These are phyloP conservation scores for Corydoras maculifer DNA, from an alignment of 2,113 vertebrate species.

Conservation along the genomic window DNA sequence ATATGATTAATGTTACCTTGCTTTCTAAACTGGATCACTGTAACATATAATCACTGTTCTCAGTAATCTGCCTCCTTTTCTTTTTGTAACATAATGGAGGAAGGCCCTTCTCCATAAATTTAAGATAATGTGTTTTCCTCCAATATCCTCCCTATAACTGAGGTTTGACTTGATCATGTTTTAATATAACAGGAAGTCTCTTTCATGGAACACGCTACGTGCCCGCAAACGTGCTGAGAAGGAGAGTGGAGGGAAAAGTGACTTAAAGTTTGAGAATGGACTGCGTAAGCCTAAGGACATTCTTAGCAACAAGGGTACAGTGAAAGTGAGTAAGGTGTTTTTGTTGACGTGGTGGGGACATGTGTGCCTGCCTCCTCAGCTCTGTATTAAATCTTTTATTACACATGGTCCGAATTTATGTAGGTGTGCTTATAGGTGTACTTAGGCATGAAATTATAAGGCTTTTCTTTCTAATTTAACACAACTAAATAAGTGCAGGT, in stretches of 20 bases:
- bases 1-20: no score
- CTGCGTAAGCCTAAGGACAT: conserved; percentile 90
- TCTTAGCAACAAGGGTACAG: conserved; percentile 84
- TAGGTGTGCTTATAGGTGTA: no score
- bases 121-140: no score
- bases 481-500: no score
- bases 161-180: conserved; percentile 67
- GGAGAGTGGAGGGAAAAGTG: conserved; percentile 82
- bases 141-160: conserved; percentile 14
- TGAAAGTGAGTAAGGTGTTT: conserved; percentile 87
- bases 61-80: no score
- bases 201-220: conserved; percentile 98
- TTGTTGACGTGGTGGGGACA: conserved; percentile 40
- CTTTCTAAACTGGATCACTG: no score
- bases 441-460: no score
- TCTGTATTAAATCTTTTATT: not conserved
- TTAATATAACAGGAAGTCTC: conserved; percentile 98
- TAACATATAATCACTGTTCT: no score
- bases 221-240: conserved; percentile 93
- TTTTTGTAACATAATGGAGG: no score
- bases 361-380: conserved; percentile 20
- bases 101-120: no score
- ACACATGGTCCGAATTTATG: no score
- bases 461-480: no score
- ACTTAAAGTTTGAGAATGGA: conserved; percentile 77